Evolutionary conservation across 1,140 invertebrate species (phyloP), one percentile per base, ranked within the genome.

Genomic region (Chymomyza costata): DNA sequence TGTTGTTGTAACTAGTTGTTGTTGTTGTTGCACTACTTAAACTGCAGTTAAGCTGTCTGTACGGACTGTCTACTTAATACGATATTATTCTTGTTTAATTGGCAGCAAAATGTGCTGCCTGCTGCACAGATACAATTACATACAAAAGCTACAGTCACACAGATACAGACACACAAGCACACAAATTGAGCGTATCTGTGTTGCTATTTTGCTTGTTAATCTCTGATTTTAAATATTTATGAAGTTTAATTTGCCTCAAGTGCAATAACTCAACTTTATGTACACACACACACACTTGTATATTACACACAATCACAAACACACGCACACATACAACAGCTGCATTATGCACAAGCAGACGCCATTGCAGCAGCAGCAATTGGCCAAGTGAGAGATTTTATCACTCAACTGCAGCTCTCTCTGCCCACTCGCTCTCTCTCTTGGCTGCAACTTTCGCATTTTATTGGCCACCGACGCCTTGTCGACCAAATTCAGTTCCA

Each of bases 171-270:
- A 16, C 2, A 16, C 28, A 28, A 50, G 21, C 31, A 16, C 37
- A 39, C 39, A 44, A 34, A 44, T 55, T 30, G 34, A 38, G 21
- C 17, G 6, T 6, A 38, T 41, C 25, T 21, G 32, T n/a, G 8
- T 17, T 40, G 38, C 15, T 11, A 38, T 16, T 14, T 62, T 40
- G 35, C 50, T 64, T 70, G 73, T 69, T 80, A 83, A 83, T 83
- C 80, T 83, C 80, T 82, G 78, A 82, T 82, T 83, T 83, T 73
- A 81, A 76, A 83, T 83, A 83, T 83, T 83, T 83, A 83, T 83
- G 82, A 82, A 81, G 70, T 83, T 83, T 83, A 83, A 83, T 83
- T 83, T 83, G 82, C 82, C 82, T 83, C 82, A 73, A 82, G 82
- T 74, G 82, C 76, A 83, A 83, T 83, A 83, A 83, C 81, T 83